A percentile compares a stretch with the other conserved stretches of the same genome.
Evolutionary conservation across 2,113 vertebrate genomes (phyloP).

Genomic region (Xenopus borealis): DNA sequence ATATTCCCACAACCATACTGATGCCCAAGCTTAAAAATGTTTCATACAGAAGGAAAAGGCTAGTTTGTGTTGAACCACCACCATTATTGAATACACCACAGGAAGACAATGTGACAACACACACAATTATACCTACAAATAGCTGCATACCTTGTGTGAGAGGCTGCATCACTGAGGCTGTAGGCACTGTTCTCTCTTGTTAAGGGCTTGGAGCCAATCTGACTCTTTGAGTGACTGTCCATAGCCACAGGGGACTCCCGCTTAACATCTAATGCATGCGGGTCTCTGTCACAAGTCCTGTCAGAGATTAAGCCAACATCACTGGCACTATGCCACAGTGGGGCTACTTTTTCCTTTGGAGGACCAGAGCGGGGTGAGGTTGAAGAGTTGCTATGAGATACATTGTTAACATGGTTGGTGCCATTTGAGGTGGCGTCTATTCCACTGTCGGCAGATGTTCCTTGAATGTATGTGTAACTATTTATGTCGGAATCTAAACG

Average conservation of each 20-base stretch:
- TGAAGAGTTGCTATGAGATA: conserved; percentile 75
- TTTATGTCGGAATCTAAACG: conserved; percentile 79
- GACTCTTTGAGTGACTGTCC: conserved; percentile 75
- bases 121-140: conserved; percentile 10
- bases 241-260: conserved; percentile 71
- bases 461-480: conserved; percentile 86
- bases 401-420: conserved; percentile 78
- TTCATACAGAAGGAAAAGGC: background rate
- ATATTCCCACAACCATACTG: background rate
- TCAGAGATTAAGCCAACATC: conserved; percentile 81
- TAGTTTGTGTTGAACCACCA: conserved; percentile 14
- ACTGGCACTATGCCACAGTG: conserved; percentile 85
- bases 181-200: conserved; percentile 86
- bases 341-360: conserved; percentile 74
- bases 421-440: conserved; percentile 90
- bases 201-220: conserved; percentile 72
- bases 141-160: conserved; percentile 80
- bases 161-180: conserved; percentile 80
- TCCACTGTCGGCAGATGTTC: conserved; percentile 85
- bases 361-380: conserved; percentile 65
- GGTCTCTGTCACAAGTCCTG: conserved; percentile 72
- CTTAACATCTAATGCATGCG: conserved; percentile 68
- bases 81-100: conserved; percentile 6
- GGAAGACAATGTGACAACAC: background rate
- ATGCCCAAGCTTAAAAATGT: too few relatives aligned